Evolutionary conservation across 2,888 invertebrate species (phyloP).

Genomic region (Drosophila falleni): DNA sequence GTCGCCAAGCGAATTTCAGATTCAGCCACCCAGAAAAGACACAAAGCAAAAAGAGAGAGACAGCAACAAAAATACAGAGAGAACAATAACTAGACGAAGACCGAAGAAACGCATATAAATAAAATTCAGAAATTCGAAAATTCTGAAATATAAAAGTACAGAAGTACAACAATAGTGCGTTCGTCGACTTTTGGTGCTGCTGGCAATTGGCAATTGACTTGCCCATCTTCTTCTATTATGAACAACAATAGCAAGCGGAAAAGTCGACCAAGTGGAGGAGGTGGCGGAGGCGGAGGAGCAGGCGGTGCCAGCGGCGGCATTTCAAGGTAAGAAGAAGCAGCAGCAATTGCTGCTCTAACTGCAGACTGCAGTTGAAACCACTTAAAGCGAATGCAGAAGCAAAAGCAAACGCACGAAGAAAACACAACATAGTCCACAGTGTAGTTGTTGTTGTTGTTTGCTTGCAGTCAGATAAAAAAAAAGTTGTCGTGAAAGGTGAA

Average conservation of each 20-base stretch:
- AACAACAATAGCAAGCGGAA: constrained; percentile 91
- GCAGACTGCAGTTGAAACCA: constrained; percentile 46
- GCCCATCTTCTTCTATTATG: constrained; percentile 73
- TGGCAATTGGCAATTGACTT: constrained; percentile 67
- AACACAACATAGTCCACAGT: constrained; percentile 19
- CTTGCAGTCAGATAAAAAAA: constrained; percentile 40
- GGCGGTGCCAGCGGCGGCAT: constrained; percentile 77
- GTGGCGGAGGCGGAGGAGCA: constrained; percentile 60
- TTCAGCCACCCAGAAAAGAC: constrained; percentile 37
- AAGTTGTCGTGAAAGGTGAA: constrained; percentile 56
- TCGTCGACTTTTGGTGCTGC: constrained; percentile 62
- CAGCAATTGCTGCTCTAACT: constrained; percentile 24
- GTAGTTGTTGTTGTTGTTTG: constrained; percentile 9
- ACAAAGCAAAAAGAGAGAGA: constrained; percentile 32
- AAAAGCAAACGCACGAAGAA: constrained; percentile 57
- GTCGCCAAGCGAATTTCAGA: constrained; percentile 66
- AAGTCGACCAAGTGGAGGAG: constrained; percentile 89
- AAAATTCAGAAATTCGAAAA: constrained; percentile 43
- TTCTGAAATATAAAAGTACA: constrained; percentile 47
- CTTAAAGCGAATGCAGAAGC: constrained; percentile 51
- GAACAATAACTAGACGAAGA: constrained; percentile 30
- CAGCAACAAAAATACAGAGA: constrained; percentile 49
- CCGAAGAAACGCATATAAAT: constrained; percentile 56
- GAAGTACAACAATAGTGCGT: constrained; percentile 44
- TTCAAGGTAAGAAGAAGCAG: constrained; percentile 81